These are phyloP conservation scores for Lindbergichthys nudifrons DNA, from an alignment of 2,797 vertebrate genomes.

Conservation along the genomic window DNA sequence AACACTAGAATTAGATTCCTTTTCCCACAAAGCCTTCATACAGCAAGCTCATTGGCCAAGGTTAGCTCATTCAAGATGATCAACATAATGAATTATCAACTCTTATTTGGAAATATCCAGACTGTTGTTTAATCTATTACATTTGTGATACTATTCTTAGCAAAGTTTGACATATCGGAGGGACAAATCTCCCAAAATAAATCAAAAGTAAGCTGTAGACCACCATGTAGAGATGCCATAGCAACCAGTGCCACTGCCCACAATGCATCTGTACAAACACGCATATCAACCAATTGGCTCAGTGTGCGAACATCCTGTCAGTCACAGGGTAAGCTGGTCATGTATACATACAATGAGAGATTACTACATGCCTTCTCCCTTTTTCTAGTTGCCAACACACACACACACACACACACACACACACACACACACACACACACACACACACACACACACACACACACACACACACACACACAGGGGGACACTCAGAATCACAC, in stretches of 20 bases:
- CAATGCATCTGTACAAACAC: slow-evolving; percentile 28
- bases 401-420: slow-evolving; percentile 2
- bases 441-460: too few species aligned
- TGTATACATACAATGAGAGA: slow-evolving; percentile 62
- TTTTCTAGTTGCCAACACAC: slow-evolving; percentile 43
- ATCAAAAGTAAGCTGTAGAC: slow-evolving; percentile 2
- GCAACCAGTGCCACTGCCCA: slow-evolving; percentile 11
- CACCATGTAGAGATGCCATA: neutral
- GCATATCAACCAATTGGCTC: slow-evolving; percentile 26
- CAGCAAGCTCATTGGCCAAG: too few species aligned
- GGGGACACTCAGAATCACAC: slow-evolving; percentile 37
- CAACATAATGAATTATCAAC: too few species aligned
- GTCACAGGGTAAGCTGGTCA: slow-evolving; percentile 49
- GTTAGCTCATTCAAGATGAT: too few species aligned
- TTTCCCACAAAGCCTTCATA: too few species aligned
- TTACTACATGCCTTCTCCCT: slow-evolving; percentile 32
- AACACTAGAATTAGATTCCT: too few species aligned
- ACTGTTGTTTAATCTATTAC: neutral
- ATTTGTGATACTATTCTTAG: neutral
- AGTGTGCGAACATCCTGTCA: slow-evolving; percentile 44
- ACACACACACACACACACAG: too few species aligned
- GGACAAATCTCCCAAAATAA: slow-evolving; percentile 3
- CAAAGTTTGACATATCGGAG: neutral
- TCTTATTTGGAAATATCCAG: too few species aligned
- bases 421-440: too few species aligned